Percentiles rank a stretch among this genome's conserved stretches.
Evolutionary conservation across 1,140 invertebrate species (phyloP).

Genomic region (Cylas formicarius): DNA sequence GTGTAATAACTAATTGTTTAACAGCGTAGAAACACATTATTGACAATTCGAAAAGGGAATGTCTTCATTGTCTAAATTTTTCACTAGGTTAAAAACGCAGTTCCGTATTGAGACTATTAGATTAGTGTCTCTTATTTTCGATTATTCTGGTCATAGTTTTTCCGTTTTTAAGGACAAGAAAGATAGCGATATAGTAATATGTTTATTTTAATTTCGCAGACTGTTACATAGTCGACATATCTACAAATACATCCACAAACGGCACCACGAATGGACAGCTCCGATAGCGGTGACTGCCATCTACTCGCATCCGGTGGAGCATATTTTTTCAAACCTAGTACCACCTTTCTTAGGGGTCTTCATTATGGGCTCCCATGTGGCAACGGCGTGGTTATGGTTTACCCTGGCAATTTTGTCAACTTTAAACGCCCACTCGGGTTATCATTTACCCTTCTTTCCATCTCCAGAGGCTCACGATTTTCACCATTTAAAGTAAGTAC

Average conservation of each 20-base stretch:
- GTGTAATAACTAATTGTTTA: no score
- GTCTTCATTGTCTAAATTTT: no score
- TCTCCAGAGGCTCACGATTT: slow-evolving; percentile 89
- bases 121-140: no score
- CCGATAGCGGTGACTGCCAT: slow-evolving; percentile 75
- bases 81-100: no score
- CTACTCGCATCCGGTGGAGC: slow-evolving; percentile 84
- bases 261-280: slow-evolving; percentile 82
- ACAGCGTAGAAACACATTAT: no score
- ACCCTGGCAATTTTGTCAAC: slow-evolving; percentile 71
- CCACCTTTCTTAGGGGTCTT: slow-evolving; percentile 75
- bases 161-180: no score
- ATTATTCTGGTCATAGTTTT: no score
- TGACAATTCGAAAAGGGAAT: no score
- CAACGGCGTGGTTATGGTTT: slow-evolving; percentile 79
- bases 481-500: slow-evolving; percentile 78
- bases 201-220: slow-evolving; percentile 43
- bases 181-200: neutral
- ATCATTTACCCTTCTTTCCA: slow-evolving; percentile 81
- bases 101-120: no score
- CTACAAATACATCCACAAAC: slow-evolving; percentile 80
- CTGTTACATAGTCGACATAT: slow-evolving; percentile 66
- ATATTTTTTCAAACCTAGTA: slow-evolving; percentile 74
- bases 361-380: slow-evolving; percentile 73
- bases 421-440: slow-evolving; percentile 80